Percentiles rank a stretch among this genome's conserved stretches.
Conservation (phyloP, 2,888 invertebrate genomes). For the Lumbricus terrestris region DNA sequence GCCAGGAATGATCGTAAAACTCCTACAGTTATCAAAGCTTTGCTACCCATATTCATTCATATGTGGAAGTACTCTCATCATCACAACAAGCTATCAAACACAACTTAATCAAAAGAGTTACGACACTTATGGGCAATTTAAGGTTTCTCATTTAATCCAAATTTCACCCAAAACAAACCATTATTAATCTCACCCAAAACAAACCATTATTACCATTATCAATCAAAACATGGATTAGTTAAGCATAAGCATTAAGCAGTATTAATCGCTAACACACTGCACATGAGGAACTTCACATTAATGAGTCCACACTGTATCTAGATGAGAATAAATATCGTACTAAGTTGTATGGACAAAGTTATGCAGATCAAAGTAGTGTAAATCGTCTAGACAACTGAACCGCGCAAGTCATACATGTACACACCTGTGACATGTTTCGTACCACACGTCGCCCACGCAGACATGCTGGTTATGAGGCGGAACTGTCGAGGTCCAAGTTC, state of each 20-base stretch:
- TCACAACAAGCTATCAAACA: not conserved
- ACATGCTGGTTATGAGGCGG: conserved; percentile 74
- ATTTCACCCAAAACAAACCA: not conserved
- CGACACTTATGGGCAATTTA: not conserved
- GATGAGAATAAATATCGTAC: too few relatives aligned
- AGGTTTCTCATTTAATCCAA: not conserved
- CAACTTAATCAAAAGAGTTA: not conserved
- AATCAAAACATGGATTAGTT: not conserved
- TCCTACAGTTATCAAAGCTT: not conserved
- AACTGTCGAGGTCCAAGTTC: conserved; percentile 66
- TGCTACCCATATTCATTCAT: not conserved
- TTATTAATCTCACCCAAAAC: not conserved
- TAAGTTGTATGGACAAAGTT: not conserved
- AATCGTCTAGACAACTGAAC: not conserved
- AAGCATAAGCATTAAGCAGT: too few relatives aligned
- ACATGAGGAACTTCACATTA: too few relatives aligned
- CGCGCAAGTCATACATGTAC: too few relatives aligned
- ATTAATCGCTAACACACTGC: too few relatives aligned
- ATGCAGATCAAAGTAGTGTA: not conserved
- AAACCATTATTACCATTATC: not conserved
- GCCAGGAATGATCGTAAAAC: not conserved
- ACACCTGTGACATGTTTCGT: conserved; percentile 24
- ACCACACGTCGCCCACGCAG: conserved; percentile 74
- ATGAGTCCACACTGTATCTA: too few relatives aligned
- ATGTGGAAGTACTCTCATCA: not conserved